Evolutionary conservation across 2,113 vertebrate genomes (phyloP), one percentile per base, ranked within the genome.

Genomic region (Psilopsiagon aurifrons): DNA sequence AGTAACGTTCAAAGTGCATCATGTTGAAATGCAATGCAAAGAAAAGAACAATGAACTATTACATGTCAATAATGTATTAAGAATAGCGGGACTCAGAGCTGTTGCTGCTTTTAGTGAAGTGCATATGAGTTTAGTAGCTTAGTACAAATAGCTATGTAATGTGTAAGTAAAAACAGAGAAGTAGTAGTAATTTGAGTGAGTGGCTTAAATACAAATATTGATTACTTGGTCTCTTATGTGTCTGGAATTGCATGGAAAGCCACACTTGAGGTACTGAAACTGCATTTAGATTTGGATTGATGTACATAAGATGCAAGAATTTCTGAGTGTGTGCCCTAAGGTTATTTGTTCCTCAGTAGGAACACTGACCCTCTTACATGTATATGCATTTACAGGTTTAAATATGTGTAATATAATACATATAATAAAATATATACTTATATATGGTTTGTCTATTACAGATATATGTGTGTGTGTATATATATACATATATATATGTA

Each of bases 401-500:
- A 57, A 33, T 13, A 22, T 33, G 20, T 20, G 13, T 57, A 33
- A 33, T 55, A 51, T 51, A 55, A 55, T 55, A 31, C 13, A 16
- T 52, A 28, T 28, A 52, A 52, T 52, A 52, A 52, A 28, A 52
- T 52, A 33, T 55, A 22, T 57, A 13, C 13, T 55, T 33, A 13
- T 22, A 57, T 22, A 22, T 57, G 28, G 27, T 51, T 9, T 27
- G 18, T 18, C 12, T 51, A 51, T 27, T 28, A 52, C 7, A 52
- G 7, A 17, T 52, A 28, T 13, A 5, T 27, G 14, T 29, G 2
- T 18, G 4, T 31, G 1, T 33, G 1, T 52, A 29, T 33, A 13
- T 33, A 4, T 8, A 2, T 49, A 1, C 29, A 5, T 28, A 7
- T 6, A 2, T 18, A 6, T 17, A 1, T 18, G 1, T 54, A 4